Evolutionary conservation across 2,113 vertebrate genomes (phyloP), one percentile per base, ranked within the genome.

Genomic region (Myotis davidii): DNA sequence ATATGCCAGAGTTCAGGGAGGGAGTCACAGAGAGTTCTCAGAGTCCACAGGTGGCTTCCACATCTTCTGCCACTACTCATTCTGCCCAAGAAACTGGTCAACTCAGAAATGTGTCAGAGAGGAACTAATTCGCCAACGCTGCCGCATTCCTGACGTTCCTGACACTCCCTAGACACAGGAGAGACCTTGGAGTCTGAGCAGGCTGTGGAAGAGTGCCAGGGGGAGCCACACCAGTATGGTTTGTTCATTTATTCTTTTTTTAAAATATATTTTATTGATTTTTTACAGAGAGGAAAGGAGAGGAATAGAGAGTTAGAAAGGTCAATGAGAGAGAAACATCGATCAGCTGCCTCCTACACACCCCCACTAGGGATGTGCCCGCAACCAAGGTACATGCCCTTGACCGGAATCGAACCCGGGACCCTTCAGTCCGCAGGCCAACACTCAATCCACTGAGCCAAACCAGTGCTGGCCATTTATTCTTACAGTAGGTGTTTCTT

Each of bases 101-200:
- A 69, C 85, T 94, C 85, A 70, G 82, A 91, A 93, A 90, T 54
- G 65, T 81, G 90, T 92, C 85, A 39, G 67, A 93, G 65, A 94
- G 85, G 85, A 90, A 76, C 85, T 52, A 69, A 25, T 23, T 91
- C 54, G 77, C 88, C 94, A 50, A 9, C 2, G 39, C 32, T 85
- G 56, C 72, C 6, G 1, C 91, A 92, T 83, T 94, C 85, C 91
- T 74, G 90, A 91, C 72, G 79, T 92, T 96, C 81, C 72, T 45
- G n/a, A 79, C 77, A 85, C 90, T 93, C 92, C 59, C 73, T 27
- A 85, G 88, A 90, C 90, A 29, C 67, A 32, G 37, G 81, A 65
- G 65, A 89, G 77, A 78, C 91, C 61, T 45, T 54, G 67, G 77
- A 56, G 77, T 64, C 59, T 67, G 74, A 74, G 83, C 79, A 9